Evolutionary conservation across 2,113 vertebrate genomes (phyloP).

Genomic region (Odobenus rosmarus): DNA sequence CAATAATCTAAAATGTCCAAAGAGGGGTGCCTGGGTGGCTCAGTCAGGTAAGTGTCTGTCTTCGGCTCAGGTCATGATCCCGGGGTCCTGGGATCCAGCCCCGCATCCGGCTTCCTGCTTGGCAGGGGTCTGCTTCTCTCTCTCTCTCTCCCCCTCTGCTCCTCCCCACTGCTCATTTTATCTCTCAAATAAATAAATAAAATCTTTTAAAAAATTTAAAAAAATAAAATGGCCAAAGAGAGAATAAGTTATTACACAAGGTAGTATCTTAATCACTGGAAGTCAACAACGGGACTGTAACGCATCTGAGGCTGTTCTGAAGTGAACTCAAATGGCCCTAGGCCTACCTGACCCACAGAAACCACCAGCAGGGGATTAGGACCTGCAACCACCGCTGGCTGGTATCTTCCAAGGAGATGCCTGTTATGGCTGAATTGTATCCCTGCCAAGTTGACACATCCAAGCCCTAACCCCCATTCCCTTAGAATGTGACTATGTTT

Average conservation of each 20-base stretch:
- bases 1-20: neutral
- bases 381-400: neutral
- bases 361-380: neutral
- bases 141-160: neutral
- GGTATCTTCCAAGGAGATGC: neutral
- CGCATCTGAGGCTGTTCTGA: neutral
- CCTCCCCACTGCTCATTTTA: neutral
- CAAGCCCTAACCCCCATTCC: neutral
- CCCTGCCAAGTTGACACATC: neutral
- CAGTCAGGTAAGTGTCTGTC: neutral
- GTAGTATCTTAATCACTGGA: neutral
- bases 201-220: no score
- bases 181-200: neutral
- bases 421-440: neutral
- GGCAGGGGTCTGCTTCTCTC: neutral
- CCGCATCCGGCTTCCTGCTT: neutral
- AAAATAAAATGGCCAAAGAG: neutral
- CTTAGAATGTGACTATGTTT: neutral
- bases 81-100: neutral
- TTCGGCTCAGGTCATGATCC: neutral
- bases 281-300: neutral
- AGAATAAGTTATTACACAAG: neutral
- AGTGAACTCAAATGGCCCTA: neutral
- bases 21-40: neutral
- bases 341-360: neutral